phyloP scores from a whole-genome alignment of 2,888 invertebrate species.

The Agrochola circellaris region DNA sequence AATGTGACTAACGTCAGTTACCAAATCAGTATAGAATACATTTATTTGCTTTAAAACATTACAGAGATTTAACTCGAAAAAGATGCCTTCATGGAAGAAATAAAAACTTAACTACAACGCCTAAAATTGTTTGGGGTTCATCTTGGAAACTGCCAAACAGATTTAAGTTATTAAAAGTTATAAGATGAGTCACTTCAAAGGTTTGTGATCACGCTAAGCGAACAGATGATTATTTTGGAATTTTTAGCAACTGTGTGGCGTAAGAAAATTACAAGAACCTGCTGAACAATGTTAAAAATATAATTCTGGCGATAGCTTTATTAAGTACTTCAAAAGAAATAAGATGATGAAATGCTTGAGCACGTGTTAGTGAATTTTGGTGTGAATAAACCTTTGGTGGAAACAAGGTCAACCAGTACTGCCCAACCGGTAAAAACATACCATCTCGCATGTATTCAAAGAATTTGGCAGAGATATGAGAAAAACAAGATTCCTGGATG shows the following conservation, averaged over 20 bases:
- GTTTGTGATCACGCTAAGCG: neutral
- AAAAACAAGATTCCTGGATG: neutral
- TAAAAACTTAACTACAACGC: neutral
- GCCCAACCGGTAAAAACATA: conserved; percentile 38
- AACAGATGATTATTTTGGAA: conserved; percentile 4
- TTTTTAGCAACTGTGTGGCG: neutral
- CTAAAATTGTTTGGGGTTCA: neutral
- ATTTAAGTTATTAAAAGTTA: neutral
- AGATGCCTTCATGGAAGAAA: neutral
- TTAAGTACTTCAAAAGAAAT: neutral
- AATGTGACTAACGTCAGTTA: neutral
- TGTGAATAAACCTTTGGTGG: conserved; percentile 44
- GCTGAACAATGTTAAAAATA: neutral
- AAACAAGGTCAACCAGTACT: conserved; percentile 43
- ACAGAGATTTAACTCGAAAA: neutral
- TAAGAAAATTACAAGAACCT: neutral
- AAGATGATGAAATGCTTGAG: conserved; percentile 12
- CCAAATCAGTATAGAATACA: neutral
- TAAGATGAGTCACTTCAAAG: conserved; percentile 19
- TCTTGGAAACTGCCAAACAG: neutral
- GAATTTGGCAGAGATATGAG: neutral
- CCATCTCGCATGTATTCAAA: neutral
- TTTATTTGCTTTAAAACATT: neutral
- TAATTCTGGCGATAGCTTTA: neutral
- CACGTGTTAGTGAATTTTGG: conserved; percentile 12